Evolutionary conservation across 2,797 vertebrate species (phyloP), one percentile per base, ranked within the genome.

Genomic region (Avahi laniger): DNA sequence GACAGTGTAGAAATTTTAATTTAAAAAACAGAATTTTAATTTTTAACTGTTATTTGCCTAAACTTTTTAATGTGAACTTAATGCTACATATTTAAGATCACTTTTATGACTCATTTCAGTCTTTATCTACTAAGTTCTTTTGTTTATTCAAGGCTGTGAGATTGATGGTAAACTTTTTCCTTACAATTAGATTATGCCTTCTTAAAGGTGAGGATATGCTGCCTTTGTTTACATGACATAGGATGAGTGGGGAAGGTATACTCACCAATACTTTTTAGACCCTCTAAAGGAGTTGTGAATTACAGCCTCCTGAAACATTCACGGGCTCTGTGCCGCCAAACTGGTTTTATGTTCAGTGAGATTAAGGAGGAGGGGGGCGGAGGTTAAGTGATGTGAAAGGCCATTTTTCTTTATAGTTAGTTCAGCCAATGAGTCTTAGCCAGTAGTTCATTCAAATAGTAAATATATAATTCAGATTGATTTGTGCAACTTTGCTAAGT

Each of bases 111-210:
- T 89, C 24, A 92, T 72, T 91, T 91, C 33, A 81, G 5, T 84
- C 30, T 89, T 93, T 93, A 20, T 67, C 54, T 88, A 5, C 43
- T 50, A 59, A 94, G 33, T 84, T 96, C 61, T 89, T 84, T 92
- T 75, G 28, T 48, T 46, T 78, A 75, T 80, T 92, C 22, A 57
- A 41, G 48, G 12, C 48, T 90, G 6, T 80, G 24, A 91, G 28
- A 24, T 89, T 93, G 38, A 57, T 50, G 26, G 79, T 35, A 92
- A 59, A 28, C 28, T 38, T 92, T 73, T 95, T 59, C 43, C 35
- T 87, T 83, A 28, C 59, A 41, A 61, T 88, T 87, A 92, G 17
- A 6, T 65, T 50, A 61, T 92, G 50, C 30, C 41, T 67, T 82
- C 76, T 76, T 83, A 69, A 83, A 76, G 18, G n/a, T 69, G 7